Percentiles rank a stretch among this genome's conserved stretches.
Evolutionary conservation across 2,113 vertebrate genomes (phyloP).

Genomic region (Chauna torquata): DNA sequence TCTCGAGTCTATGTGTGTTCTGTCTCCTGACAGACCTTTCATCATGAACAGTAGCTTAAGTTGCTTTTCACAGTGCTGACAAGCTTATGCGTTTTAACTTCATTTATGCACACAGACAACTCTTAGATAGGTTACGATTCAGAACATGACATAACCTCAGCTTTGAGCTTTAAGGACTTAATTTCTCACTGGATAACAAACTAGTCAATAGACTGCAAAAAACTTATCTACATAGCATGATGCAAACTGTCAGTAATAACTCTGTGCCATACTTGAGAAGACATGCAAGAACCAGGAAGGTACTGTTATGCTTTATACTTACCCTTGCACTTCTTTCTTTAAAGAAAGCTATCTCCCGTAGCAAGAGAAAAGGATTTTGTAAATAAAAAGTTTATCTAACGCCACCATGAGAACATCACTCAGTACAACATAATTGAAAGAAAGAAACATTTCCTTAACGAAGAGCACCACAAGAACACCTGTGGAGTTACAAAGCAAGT

Average conservation of each 20-base stretch:
- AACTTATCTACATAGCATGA: neutral
- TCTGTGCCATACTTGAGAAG: neutral
- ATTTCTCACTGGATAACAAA: constrained; percentile 23
- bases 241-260: neutral
- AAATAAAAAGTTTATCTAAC: neutral
- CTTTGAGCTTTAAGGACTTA: constrained; percentile 10
- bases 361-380: neutral
- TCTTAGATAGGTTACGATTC: neutral
- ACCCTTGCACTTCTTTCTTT: neutral
- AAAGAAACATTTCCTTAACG: neutral
- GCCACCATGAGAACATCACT: neutral
- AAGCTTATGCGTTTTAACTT: constrained; percentile 8
- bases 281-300: neutral
- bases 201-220: constrained; percentile 13
- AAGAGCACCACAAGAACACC: neutral
- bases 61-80: neutral
- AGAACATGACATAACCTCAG: neutral
- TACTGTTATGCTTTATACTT: neutral
- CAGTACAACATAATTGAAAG: neutral
- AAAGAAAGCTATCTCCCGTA: neutral
- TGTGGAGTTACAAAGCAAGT: neutral
- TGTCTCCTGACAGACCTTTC: neutral
- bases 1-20: neutral
- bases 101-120: neutral
- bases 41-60: neutral